These are phyloP conservation scores for Drosophila hamatofila DNA, from an alignment of 2,888 invertebrate genomes.

Conservation along the genomic window DNA sequence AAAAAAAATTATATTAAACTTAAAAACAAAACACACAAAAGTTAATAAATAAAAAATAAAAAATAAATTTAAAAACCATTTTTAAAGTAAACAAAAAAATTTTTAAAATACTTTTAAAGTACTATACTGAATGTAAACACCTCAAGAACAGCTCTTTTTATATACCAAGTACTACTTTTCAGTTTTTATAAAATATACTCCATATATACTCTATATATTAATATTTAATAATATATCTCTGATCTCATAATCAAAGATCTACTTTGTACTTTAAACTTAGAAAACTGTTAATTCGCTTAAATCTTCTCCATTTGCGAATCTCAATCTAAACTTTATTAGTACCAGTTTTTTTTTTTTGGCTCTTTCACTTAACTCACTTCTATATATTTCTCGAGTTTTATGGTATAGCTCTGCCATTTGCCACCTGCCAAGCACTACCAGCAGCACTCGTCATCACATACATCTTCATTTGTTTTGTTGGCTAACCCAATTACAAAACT, in stretches of 20 bases:
- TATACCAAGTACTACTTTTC: neutral
- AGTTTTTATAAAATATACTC: neutral
- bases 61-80: too few species aligned
- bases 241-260: neutral
- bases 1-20: too few species aligned
- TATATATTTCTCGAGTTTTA: neutral
- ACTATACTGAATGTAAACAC: neutral
- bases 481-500: conserved; percentile 66
- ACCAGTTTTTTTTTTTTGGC: neutral
- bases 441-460: conserved; percentile 4
- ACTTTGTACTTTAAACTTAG: neutral
- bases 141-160: neutral
- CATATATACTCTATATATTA: neutral
- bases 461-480: conserved; percentile 50
- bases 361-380: neutral
- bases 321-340: neutral
- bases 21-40: too few species aligned
- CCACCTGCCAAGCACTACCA: conserved; percentile 37
- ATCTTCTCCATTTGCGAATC: neutral
- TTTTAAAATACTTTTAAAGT: too few species aligned
- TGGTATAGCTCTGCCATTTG: conserved; percentile 4
- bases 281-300: neutral
- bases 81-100: too few species aligned
- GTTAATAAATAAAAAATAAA: too few species aligned
- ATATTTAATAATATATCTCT: neutral